Base-by-base conservation (phyloP, 2,113 vertebrate genomes). In the Lasiurus borealis region DNA sequence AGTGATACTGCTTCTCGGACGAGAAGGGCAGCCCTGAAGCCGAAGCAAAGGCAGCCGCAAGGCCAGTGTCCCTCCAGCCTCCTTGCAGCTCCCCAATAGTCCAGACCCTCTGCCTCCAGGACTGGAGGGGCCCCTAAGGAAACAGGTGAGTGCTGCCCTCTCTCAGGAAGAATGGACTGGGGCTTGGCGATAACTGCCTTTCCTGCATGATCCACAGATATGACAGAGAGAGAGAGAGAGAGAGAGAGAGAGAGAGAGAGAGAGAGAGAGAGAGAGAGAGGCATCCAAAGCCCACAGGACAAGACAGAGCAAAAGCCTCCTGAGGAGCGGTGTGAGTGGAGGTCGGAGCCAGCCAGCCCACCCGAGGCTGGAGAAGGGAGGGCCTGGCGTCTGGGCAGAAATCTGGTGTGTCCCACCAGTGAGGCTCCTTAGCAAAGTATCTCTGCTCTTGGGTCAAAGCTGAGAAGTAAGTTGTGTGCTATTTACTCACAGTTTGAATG, bases 1-100 rank as follows among this genome's bases (percentile, higher is more conserved):
- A 96, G 76, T 92, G 69, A 83, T 1, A 92, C 97, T 95, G 97
- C 97, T 98, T 98, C 98, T 98, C 94, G 97, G 94, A 93, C 57
- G 46, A 71, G 93, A 84, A 91, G 94, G 92, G 34, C 80, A 3
- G 85, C 69, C 40, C 92, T 78, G 71, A 94, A 78, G 44, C 81
- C 72, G 36, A 68, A 75, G 81, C 88, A 71, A 59, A 85, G 73
- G 77, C 85, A 77, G 85, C 34, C 64, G 75, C 84, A 31, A n/a
- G 4, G 69, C 82, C 71, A 27, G 29, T 0, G 31, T 48, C 78
- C 27, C 72, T 75, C 21, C 52, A 85, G 88, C 73, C 85, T 95
- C 69, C 54, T 23, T 1, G 3, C 50, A 18, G 69, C 93, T 82
- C 69, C 77, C 31, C 86, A 40, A 5, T 46, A 69, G 73, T 11